Percentiles rank a stretch among this genome's conserved stretches.
These are phyloP conservation scores for Sebastes aleutianus DNA, from an alignment of 2,797 vertebrate species.

Conservation along the genomic window DNA sequence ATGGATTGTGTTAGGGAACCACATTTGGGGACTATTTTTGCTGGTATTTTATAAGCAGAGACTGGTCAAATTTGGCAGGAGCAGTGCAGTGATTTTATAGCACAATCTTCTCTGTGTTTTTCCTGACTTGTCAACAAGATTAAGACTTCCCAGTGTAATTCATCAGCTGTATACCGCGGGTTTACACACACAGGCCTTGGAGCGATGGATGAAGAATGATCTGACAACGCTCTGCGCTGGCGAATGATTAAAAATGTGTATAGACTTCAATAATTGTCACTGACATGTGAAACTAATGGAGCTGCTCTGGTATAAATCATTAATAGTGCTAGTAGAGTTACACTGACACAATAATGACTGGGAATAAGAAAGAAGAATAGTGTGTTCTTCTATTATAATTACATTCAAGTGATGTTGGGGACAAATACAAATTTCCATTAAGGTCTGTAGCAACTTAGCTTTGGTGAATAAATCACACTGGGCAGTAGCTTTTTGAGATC, in stretches of 20 bases:
- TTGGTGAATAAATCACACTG: background rate
- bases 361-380: background rate
- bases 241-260: constrained; percentile 48
- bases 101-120: background rate
- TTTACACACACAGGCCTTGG: constrained; percentile 3
- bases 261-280: constrained; percentile 51
- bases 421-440: background rate
- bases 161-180: background rate
- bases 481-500: background rate
- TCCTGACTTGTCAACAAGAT: constrained; percentile 1
- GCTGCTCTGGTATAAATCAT: constrained; percentile 47
- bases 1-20: background rate
- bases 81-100: background rate
- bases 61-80: background rate
- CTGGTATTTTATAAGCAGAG: background rate
- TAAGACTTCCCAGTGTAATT: constrained; percentile 24
- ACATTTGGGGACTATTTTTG: background rate
- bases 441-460: background rate
- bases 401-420: background rate
- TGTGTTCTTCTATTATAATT: background rate
- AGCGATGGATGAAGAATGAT: constrained; percentile 36
- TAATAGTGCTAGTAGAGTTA: constrained; percentile 42
- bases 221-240: constrained; percentile 4
- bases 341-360: constrained; percentile 20
- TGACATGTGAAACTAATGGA: constrained; percentile 52